Base-by-base conservation (phyloP, 2,888 invertebrate species). In the Carpatolechia fugitivella region DNA sequence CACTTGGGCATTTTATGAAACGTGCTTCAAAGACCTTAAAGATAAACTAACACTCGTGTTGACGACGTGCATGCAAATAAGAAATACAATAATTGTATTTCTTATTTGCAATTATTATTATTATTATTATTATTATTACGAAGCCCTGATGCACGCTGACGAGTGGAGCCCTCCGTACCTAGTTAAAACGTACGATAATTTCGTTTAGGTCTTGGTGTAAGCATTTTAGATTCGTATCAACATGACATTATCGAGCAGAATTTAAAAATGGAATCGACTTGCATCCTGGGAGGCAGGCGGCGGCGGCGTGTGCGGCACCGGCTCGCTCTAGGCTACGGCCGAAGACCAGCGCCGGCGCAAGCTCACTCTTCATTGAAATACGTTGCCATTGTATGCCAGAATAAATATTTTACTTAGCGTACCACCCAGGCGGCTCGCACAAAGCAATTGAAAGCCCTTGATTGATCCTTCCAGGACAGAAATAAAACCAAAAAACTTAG, bases 361-460 rank as follows among this genome's bases (percentile, higher is more conserved):
- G 57, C 61, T 59, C 61, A 58, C 58, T 47, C 75, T 76, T 82
- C 81, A 82, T 84, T 85, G 85, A 87, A 87, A 86, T 83, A 78
- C 83, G 81, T 79, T 78, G 80, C 86, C 82, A 89, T 89, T 89
- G 89, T 89, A 72, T 72, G 69, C 70, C 69, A 84, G 85, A 85
- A 87, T 89, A 88, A 89, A 89, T 87, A 89, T 87, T 85, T 85
- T 79, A 79, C 69, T 80, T 78, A 77, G 74, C 75, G 77, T 80
- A 78, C 88, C 86, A 88, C 88, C 87, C 87, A 88, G 68, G 79
- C 80, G 85, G 82, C 76, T 66, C 64, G 63, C 69, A 79, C 80
- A 83, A 82, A 80, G 82, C 58, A 54, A 18, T 41, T 40, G 47
- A 30, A 4, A 66, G 66, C 66, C 62, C 71, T 66, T 82, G 88